phyloP scores from a whole-genome alignment of 2,113 vertebrate genomes.

The Microtus richardsoni region DNA sequence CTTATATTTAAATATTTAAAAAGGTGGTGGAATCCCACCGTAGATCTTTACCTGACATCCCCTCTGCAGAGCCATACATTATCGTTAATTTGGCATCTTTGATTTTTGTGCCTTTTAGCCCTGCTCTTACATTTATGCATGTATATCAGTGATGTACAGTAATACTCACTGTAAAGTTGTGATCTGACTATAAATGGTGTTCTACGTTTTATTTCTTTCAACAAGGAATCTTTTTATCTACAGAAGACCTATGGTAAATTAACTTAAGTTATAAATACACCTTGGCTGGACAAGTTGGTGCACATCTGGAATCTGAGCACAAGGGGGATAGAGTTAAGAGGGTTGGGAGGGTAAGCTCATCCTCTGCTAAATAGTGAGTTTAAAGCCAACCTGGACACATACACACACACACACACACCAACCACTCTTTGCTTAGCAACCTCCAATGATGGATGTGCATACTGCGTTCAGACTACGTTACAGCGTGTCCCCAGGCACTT shows the following conservation, averaged over 20 bases:
- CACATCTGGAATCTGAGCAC: neutral
- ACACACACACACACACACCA: neutral
- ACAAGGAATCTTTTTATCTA: neutral
- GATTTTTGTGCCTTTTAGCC: neutral
- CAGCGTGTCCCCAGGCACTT: neutral
- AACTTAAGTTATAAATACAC: neutral
- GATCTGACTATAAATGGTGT: neutral
- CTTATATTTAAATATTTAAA: neutral
- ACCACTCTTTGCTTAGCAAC: neutral
- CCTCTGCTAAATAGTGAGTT: neutral
- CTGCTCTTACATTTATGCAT: neutral
- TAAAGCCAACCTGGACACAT: neutral
- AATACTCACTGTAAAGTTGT: neutral
- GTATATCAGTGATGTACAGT: neutral
- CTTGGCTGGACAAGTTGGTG: neutral
- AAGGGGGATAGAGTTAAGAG: neutral
- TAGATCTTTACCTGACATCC: neutral
- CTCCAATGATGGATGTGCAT: too few relatives aligned
- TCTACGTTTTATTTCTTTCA: neutral
- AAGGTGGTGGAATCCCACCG: neutral
- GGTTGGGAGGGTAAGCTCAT: neutral
- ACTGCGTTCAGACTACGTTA: neutral
- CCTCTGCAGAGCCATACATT: neutral
- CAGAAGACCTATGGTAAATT: neutral
- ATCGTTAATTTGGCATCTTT: neutral